These are phyloP conservation scores for Sesia apiformis DNA, from an alignment of 2,888 invertebrate species.

Conservation along the genomic window DNA sequence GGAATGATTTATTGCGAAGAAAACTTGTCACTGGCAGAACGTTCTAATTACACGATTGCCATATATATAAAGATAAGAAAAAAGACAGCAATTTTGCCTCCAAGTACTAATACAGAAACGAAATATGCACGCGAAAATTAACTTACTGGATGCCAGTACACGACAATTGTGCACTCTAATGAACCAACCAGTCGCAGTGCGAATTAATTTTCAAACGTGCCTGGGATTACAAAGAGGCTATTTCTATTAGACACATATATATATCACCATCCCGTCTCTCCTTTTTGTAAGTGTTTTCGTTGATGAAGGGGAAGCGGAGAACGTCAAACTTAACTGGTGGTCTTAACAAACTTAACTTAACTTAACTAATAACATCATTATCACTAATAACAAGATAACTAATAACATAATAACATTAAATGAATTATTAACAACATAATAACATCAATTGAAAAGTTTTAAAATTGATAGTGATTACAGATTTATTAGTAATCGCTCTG, in stretches of 20 bases:
- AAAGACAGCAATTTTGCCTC: too few species aligned
- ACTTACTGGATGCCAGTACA: conserved; percentile 36
- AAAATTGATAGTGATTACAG: too few species aligned
- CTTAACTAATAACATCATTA: not conserved
- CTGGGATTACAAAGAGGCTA: conserved; percentile 36
- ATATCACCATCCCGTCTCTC: not conserved
- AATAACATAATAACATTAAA: too few species aligned
- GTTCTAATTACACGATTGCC: too few species aligned
- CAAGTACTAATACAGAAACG: not conserved
- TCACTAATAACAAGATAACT: too few species aligned
- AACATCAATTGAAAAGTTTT: too few species aligned
- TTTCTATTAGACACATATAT: conserved; percentile 21
- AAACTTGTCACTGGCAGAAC: too few species aligned
- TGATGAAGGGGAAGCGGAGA: conserved; percentile 1
- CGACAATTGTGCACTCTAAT: conserved; percentile 51
- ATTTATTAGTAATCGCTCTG: too few species aligned
- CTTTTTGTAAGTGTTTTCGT: not conserved
- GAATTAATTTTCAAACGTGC: conserved; percentile 64
- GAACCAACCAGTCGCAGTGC: conserved; percentile 40
- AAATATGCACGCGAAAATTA: conserved; percentile 23
- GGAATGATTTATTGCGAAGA: too few species aligned
- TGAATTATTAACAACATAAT: too few species aligned
- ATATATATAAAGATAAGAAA: too few species aligned
- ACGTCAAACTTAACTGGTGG: not conserved
- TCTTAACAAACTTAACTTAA: too few species aligned